These are phyloP conservation scores for Melanargia galathea DNA, from an alignment of 2,888 invertebrate species.

Conservation along the genomic window DNA sequence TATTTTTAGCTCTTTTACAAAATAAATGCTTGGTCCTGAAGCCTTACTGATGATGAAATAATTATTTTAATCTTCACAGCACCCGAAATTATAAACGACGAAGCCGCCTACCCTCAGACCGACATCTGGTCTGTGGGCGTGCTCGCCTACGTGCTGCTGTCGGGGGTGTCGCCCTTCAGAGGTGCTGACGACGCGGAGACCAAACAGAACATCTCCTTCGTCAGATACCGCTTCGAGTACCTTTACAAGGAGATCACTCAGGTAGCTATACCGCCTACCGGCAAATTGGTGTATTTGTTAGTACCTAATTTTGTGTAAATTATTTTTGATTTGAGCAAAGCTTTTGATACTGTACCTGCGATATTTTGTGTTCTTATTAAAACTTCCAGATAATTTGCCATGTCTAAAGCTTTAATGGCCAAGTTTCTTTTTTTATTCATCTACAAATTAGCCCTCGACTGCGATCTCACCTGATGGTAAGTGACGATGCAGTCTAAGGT, in stretches of 20 bases:
- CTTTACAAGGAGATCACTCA: slow-evolving; percentile 97
- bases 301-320: no score
- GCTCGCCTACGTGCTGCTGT: slow-evolving; percentile 94
- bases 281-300: no score
- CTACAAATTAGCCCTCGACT: no score
- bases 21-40: no score
- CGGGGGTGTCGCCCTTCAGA: slow-evolving; percentile 95
- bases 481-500: no score
- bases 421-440: no score
- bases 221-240: slow-evolving; percentile 94
- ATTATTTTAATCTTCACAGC: slow-evolving; percentile 70
- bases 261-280: no score
- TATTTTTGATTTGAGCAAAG: not conserved
- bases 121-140: slow-evolving; percentile 99
- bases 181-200: slow-evolving; percentile 92
- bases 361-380: not conserved
- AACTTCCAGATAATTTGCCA: not conserved
- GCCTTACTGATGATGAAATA: no score
- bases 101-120: slow-evolving; percentile 93
- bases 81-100: slow-evolving; percentile 94
- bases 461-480: no score
- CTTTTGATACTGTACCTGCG: not conserved
- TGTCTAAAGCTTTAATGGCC: no score
- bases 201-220: slow-evolving; percentile 94
- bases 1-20: no score